phyloP scores from a whole-genome alignment of 30 jellyfish, hydroid and myxozoan genomes.

The Aurelia aurita complex sp. Pacific region DNA sequence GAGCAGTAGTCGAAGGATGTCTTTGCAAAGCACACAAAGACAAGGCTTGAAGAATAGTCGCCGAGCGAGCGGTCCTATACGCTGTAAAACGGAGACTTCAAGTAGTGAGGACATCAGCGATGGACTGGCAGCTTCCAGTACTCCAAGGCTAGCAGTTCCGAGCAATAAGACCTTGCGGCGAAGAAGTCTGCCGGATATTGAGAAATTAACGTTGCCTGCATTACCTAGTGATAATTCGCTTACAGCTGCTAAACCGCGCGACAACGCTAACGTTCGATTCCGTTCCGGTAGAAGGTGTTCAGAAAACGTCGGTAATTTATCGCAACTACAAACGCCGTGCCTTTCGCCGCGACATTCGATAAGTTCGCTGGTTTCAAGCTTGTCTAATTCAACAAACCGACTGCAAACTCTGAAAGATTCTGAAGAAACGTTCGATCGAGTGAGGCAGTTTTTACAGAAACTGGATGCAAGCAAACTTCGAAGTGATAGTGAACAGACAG shows the following conservation, averaged over 20 bases:
- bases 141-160: conserved; percentile 44
- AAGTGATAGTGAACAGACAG: conserved; percentile 40
- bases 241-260: conserved; percentile 37
- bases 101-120: conserved; percentile 13
- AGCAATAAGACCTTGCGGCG: conserved; percentile 24
- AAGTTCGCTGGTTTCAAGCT: conserved; percentile 75
- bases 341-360: conserved; percentile 75
- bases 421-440: conserved; percentile 68
- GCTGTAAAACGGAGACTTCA: conserved; percentile 23
- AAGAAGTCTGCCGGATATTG: conserved; percentile 67
- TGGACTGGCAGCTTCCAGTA: not conserved
- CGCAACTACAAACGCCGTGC: conserved; percentile 67
- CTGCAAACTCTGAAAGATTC: conserved; percentile 45
- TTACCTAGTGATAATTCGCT: conserved; percentile 31
- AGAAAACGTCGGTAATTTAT: conserved; percentile 27
- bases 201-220: conserved; percentile 45
- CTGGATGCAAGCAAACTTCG: conserved; percentile 57
- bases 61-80: conserved; percentile 62
- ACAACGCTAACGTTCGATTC: conserved; percentile 2
- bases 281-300: conserved; percentile 53
- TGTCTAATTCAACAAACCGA: conserved; percentile 66
- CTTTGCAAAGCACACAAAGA: conserved; percentile 17
- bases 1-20: conserved; percentile 48
- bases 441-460: conserved; percentile 72
- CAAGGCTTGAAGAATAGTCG: conserved; percentile 9